Base-by-base conservation (phyloP, 2,797 vertebrate genomes). In the Sarcoramphus papa region DNA sequence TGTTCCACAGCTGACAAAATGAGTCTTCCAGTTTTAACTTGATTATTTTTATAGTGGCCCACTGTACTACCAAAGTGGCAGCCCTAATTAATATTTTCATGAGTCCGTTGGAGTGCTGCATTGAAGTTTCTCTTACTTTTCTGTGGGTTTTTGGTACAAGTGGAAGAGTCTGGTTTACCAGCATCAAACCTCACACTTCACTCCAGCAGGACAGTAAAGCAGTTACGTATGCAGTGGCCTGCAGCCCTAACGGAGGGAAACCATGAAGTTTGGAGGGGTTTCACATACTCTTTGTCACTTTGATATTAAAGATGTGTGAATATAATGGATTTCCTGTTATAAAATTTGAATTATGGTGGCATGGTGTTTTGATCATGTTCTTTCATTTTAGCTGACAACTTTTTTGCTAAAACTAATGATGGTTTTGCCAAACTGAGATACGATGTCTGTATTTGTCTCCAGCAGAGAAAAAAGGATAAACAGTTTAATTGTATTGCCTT, bases 281-380 rank as follows among this genome's bases (percentile, higher is more conserved):
- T 47, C 53, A 5, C 6, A 0, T 63, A 1, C 23, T 73, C 19
- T 45, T 64, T 1, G 2, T 89, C 21, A 6, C 53, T 78, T 59
- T 9, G 18, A 12, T 63, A 51, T n/a, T 30, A n/a, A 41, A 13
- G 2, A 6, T 9, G 12, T 9, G 48, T 28, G 51, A 17, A 4
- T 27, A 2, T 1, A 1, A 3, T 2, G 17, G 27, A 1, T 68
- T 43, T 47, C 2, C 0, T n/a, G 12, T 14, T 7, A 4, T 1
- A 48, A 10, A 1, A 4, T 10, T 5, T 13, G 12, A 19, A 1
- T 9, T 18, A 6, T 0, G 9, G 14, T 11, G 30, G 10, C 7
- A 1, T 2, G 3, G 24, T 14, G 51, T 30, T 75, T 17, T 9
- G 12, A 5, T 43, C 3, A 8, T 0, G 12, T 12, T 45, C 6